Percentiles rank a stretch among this genome's conserved stretches.
Conservation (phyloP, 2,888 invertebrate species). For the Dasypolia templi region DNA sequence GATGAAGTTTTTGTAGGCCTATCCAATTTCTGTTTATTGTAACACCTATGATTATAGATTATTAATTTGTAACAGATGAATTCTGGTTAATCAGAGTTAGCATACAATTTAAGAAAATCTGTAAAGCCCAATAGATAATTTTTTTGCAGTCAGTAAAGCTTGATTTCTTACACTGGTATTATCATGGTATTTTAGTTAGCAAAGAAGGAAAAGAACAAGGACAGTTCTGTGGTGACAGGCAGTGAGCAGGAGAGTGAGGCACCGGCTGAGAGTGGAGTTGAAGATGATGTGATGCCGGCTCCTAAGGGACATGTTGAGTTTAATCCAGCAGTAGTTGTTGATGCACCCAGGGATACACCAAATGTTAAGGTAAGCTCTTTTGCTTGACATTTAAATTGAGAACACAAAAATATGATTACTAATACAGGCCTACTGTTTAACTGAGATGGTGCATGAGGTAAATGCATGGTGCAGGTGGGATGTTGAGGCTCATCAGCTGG, state of each 20-base stretch:
- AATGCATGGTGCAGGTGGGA: background rate
- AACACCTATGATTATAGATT: background rate
- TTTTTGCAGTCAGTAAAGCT: too few relatives aligned
- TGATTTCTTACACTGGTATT: background rate
- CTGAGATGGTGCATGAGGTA: background rate
- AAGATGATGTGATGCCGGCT: constrained; percentile 80
- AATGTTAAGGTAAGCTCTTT: constrained; percentile 85
- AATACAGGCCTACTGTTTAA: background rate
- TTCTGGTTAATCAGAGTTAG: background rate
- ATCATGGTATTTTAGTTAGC: constrained; percentile 76
- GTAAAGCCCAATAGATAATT: background rate
- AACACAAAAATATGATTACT: constrained; percentile 1
- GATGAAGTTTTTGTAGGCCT: background rate
- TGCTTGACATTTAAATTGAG: background rate
- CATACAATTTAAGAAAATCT: background rate
- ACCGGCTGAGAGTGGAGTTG: constrained; percentile 85
- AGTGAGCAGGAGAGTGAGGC: constrained; percentile 88
- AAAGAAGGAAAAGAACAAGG: constrained; percentile 87
- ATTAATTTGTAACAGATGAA: background rate
- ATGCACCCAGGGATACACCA: constrained; percentile 89
- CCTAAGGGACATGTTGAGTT: constrained; percentile 92
- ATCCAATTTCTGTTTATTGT: background rate
- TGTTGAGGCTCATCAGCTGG: too few relatives aligned
- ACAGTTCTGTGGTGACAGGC: constrained; percentile 78
- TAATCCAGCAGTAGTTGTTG: constrained; percentile 91